Evolutionary conservation across 2,888 invertebrate species (phyloP).

Genomic region (Bhutanitis thaidina): DNA sequence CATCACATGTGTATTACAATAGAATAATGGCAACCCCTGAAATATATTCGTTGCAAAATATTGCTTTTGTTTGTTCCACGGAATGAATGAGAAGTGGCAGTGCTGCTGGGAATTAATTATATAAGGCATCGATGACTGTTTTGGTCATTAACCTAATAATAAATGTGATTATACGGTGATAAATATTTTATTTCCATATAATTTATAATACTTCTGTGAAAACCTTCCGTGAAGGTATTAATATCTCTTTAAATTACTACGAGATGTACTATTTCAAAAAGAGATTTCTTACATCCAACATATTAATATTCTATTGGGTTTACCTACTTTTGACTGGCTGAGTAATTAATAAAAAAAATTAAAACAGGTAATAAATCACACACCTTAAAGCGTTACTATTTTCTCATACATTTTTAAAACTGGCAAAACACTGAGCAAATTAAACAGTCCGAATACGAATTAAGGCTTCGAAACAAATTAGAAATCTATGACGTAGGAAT

Average conservation of each 20-base stretch:
- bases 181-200: background rate
- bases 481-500: background rate
- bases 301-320: no score
- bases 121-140: background rate
- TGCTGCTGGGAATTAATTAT: background rate
- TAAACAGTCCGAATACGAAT: background rate
- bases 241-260: background rate
- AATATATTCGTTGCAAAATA: background rate
- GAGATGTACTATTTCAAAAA: no score
- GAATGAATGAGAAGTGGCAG: slow-evolving; percentile 10
- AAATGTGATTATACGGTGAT: background rate
- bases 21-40: no score
- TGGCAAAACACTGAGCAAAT: slow-evolving; percentile 1
- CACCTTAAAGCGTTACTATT: background rate
- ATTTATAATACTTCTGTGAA: background rate
- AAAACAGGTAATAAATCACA: background rate
- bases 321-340: background rate
- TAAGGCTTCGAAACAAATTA: background rate
- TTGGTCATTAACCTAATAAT: background rate
- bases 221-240: background rate
- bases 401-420: background rate
- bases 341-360: background rate
- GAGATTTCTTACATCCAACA: no score
- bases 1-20: background rate
- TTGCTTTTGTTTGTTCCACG: slow-evolving; percentile 10